These are phyloP conservation scores for Cacoxenus indagator DNA, from an alignment of 2,888 invertebrate genomes.

Conservation along the genomic window DNA sequence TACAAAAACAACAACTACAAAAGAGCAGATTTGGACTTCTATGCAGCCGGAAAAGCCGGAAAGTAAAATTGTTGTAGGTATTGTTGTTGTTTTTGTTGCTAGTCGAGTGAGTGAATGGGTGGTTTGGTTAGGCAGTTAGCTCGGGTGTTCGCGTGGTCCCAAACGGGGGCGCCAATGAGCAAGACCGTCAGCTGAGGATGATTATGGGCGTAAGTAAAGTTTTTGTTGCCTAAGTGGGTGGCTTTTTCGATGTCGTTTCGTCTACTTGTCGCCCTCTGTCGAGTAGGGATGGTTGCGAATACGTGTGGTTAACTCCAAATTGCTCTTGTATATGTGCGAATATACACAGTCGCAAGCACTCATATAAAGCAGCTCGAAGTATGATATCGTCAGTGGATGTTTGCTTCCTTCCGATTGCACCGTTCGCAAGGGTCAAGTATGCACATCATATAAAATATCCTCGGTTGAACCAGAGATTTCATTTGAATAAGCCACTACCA, in stretches of 20 bases:
- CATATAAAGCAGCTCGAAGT: constrained; percentile 25
- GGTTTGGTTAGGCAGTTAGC: no score
- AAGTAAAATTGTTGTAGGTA: constrained; percentile 8
- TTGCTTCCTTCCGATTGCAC: constrained; percentile 4
- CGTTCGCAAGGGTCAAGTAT: constrained; percentile 57
- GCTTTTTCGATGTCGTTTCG: not conserved
- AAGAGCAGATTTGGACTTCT: constrained; percentile 12
- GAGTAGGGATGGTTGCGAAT: not conserved
- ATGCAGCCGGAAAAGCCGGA: not conserved
- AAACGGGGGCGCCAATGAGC: not conserved
- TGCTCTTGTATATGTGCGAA: not conserved
- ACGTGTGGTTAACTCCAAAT: not conserved
- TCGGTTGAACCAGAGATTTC: constrained; percentile 30
- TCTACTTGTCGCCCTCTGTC: not conserved
- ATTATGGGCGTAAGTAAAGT: not conserved
- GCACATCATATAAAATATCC: constrained; percentile 63
- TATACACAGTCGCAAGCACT: constrained; percentile 33
- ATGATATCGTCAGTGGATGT: not conserved
- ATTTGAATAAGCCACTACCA: not conserved
- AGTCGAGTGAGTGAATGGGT: not conserved
- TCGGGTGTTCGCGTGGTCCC: not conserved
- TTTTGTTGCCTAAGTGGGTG: not conserved
- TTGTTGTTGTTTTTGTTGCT: not conserved
- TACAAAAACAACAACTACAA: constrained; percentile 2
- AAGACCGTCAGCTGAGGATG: no score